Evolutionary conservation across 2,888 invertebrate species (phyloP).

Genomic region (Hyppa rectilinea): DNA sequence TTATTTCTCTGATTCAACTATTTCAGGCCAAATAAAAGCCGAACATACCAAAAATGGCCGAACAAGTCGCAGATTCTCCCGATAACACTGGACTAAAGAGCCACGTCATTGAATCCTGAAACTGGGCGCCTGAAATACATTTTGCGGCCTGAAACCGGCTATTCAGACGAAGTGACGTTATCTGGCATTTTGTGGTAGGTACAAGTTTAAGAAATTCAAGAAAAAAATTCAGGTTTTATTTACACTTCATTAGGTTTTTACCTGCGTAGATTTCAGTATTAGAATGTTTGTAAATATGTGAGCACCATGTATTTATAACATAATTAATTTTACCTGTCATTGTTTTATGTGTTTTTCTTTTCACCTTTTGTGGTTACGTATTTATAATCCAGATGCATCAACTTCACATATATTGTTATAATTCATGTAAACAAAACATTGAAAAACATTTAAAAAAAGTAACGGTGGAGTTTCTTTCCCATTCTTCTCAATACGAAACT

Average conservation of each 20-base stretch:
- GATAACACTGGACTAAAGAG: conserved; percentile 47
- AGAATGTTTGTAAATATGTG: too few relatives aligned
- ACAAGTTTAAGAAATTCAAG: conserved; percentile 37
- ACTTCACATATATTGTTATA: too few relatives aligned
- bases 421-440: too few relatives aligned
- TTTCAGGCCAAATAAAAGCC: not conserved
- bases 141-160: conserved; percentile 42
- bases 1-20: not conserved
- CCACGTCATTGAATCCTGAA: conserved; percentile 45
- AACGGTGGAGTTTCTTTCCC: too few relatives aligned
- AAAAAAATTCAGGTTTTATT: conserved; percentile 45
- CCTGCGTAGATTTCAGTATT: not conserved
- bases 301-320: too few relatives aligned
- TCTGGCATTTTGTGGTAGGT: conserved; percentile 26
- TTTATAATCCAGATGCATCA: too few relatives aligned
- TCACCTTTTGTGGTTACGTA: too few relatives aligned
- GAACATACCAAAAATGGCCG: not conserved
- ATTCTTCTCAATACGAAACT: too few relatives aligned
- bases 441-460: too few relatives aligned
- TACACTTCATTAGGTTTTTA: not conserved
- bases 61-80: conserved; percentile 2
- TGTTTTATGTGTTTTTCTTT: too few relatives aligned
- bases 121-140: conserved; percentile 45
- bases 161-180: conserved; percentile 44
- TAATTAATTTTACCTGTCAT: too few relatives aligned